Percentiles rank a stretch among this genome's conserved stretches.
phyloP scores from a whole-genome alignment of 2,797 vertebrate species.

The Characodon lateralis region DNA sequence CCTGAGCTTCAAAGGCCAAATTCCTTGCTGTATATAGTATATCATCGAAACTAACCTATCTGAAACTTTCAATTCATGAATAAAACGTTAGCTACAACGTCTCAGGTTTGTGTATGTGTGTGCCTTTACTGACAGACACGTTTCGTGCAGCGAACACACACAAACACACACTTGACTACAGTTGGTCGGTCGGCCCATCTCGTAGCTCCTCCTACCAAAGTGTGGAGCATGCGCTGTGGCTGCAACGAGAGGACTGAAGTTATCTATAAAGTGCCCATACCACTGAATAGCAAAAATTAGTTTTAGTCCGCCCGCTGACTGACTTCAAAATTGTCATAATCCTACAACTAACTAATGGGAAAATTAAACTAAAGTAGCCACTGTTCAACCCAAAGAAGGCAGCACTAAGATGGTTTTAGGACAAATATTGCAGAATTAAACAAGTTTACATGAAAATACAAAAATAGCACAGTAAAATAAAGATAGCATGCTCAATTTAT shows the following conservation, averaged over 20 bases:
- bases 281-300: not conserved
- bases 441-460: too few relatives aligned
- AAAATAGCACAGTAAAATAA: too few relatives aligned
- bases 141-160: slow-evolving; percentile 56
- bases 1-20: slow-evolving; percentile 56
- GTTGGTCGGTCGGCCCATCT: slow-evolving; percentile 61
- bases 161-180: slow-evolving; percentile 56
- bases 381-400: too few relatives aligned
- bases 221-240: slow-evolving; percentile 49
- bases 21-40: slow-evolving; percentile 45
- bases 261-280: not conserved
- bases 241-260: not conserved
- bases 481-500: too few relatives aligned
- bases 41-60: slow-evolving; percentile 49
- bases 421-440: too few relatives aligned
- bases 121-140: slow-evolving; percentile 63
- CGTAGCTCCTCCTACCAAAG: slow-evolving; percentile 3
- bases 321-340: not conserved
- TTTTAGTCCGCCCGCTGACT: not conserved
- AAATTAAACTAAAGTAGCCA: too few relatives aligned
- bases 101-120: slow-evolving; percentile 52
- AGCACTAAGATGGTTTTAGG: too few relatives aligned
- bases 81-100: slow-evolving; percentile 44
- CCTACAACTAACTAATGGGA: too few relatives aligned
- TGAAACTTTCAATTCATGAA: slow-evolving; percentile 50